Conservation (phyloP, 2,888 invertebrate genomes). For the Aproaerema taeniolella region DNA sequence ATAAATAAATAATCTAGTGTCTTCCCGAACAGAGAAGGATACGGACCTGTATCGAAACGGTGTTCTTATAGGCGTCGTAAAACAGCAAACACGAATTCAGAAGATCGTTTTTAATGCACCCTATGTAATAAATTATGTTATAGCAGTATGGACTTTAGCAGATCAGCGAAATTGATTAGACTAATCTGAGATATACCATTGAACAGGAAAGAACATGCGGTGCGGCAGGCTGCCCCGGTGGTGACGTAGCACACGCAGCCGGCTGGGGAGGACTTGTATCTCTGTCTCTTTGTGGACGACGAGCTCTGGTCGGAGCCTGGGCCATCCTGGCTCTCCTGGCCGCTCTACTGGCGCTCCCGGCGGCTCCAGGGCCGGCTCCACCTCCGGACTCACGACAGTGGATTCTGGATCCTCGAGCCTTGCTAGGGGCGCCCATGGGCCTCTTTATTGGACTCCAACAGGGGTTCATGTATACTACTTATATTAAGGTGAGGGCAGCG, state of each 20-base stretch:
- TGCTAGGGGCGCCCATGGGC: conserved; percentile 85
- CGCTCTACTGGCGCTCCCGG: conserved; percentile 34
- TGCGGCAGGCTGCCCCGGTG: conserved; percentile 64
- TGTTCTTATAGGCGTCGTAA: no score
- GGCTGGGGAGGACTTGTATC: no score
- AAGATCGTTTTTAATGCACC: no score
- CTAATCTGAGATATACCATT: no score
- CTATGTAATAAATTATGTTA: no score
- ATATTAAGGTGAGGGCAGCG: conserved; percentile 82
- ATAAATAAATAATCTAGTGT: no score
- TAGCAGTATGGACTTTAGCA: no score
- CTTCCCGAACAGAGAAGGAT: no score
- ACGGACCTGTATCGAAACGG: no score
- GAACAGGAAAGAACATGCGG: conserved; percentile 60
- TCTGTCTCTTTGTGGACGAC: conserved; percentile 50
- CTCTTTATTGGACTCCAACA: conserved; percentile 90
- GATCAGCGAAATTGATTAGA: no score
- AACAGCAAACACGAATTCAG: no score
- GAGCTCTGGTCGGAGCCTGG: conserved; percentile 53
- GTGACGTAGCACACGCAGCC: not conserved
- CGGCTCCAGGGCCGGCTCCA: conserved; percentile 44
- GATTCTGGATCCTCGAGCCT: conserved; percentile 79
- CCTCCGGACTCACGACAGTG: conserved; percentile 51
- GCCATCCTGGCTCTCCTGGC: conserved; percentile 45
- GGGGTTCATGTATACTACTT: conserved; percentile 90